Conservation (phyloP, 2,888 invertebrate genomes). For the Nomada fucata region DNA sequence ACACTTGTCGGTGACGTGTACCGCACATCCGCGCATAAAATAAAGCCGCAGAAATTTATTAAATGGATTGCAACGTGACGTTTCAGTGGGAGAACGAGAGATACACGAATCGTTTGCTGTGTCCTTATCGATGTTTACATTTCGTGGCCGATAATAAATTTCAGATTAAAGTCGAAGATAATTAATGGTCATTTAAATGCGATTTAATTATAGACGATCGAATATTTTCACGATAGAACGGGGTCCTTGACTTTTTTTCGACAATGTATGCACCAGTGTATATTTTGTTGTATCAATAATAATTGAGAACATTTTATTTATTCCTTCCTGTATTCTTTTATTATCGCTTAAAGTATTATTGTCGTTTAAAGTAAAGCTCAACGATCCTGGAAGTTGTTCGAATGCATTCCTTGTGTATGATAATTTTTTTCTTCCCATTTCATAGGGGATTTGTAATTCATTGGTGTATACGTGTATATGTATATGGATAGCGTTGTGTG, state of each 20-base stretch:
- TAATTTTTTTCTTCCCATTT: conserved; percentile 12
- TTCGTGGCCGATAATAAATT: conserved; percentile 2
- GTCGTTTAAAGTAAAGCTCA: not conserved
- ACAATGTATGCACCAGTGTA: no score
- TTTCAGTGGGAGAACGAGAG: not conserved
- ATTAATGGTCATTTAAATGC: conserved; percentile 9
- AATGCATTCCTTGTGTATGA: not conserved
- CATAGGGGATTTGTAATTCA: conserved; percentile 53
- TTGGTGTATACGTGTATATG: conserved; percentile 38
- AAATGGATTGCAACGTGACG: conserved; percentile 24
- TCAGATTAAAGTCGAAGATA: conserved; percentile 18
- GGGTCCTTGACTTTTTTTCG: not conserved
- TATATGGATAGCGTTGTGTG: conserved; percentile 38
- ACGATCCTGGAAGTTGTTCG: not conserved
- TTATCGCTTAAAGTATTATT: not conserved
- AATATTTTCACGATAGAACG: not conserved
- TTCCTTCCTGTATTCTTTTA: not conserved
- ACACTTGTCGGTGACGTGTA: not conserved
- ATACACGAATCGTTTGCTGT: not conserved
- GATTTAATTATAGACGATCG: not conserved
- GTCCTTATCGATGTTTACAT: conserved; percentile 33
- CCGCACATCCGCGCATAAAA: conserved; percentile 19
- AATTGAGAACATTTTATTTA: no score
- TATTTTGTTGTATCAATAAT: no score
- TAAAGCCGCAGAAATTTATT: conserved; percentile 42